A percentile compares a stretch with the other conserved stretches of the same genome.
These are phyloP conservation scores for Sebastes nivosus DNA, from an alignment of 2,797 vertebrate genomes.

Conservation along the genomic window DNA sequence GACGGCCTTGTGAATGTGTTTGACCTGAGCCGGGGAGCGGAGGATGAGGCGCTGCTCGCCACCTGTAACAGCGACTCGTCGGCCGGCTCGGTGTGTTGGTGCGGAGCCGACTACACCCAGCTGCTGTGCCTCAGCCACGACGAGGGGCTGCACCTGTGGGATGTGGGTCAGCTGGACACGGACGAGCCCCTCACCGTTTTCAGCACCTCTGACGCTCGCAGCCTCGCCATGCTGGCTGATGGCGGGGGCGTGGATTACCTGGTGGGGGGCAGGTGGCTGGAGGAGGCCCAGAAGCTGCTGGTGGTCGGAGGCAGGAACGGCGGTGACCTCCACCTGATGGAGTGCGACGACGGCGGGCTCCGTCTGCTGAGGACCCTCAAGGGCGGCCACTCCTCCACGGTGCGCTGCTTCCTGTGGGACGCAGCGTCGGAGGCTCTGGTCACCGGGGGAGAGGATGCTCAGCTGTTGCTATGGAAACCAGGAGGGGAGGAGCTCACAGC, in stretches of 20 bases:
- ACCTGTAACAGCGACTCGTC: slow-evolving; percentile 93
- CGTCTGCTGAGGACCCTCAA: slow-evolving; percentile 78
- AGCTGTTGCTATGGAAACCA: slow-evolving; percentile 91
- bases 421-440: slow-evolving; percentile 78
- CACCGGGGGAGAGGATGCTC: slow-evolving; percentile 93
- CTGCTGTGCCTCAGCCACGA: slow-evolving; percentile 85
- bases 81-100: slow-evolving; percentile 87
- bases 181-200: slow-evolving; percentile 85
- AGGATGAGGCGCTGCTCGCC: slow-evolving; percentile 89
- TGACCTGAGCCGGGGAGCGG: slow-evolving; percentile 86
- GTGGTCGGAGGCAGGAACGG: slow-evolving; percentile 85
- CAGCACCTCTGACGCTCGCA: slow-evolving; percentile 82
- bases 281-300: slow-evolving; percentile 82
- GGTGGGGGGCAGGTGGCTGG: slow-evolving; percentile 88
- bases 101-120: slow-evolving; percentile 58
- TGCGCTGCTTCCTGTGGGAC: slow-evolving; percentile 93
- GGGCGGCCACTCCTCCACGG: slow-evolving; percentile 84
- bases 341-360: slow-evolving; percentile 76
- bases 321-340: slow-evolving; percentile 86
- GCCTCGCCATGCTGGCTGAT: slow-evolving; percentile 38
- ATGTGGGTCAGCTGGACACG: slow-evolving; percentile 84
- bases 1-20: slow-evolving; percentile 96
- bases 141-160: slow-evolving; percentile 94
- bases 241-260: slow-evolving; percentile 84
- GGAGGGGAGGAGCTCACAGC: slow-evolving; percentile 76